Evolutionary conservation across 2,888 invertebrate species (phyloP), one percentile per base, ranked within the genome.

Genomic region (Lymantria monacha): DNA sequence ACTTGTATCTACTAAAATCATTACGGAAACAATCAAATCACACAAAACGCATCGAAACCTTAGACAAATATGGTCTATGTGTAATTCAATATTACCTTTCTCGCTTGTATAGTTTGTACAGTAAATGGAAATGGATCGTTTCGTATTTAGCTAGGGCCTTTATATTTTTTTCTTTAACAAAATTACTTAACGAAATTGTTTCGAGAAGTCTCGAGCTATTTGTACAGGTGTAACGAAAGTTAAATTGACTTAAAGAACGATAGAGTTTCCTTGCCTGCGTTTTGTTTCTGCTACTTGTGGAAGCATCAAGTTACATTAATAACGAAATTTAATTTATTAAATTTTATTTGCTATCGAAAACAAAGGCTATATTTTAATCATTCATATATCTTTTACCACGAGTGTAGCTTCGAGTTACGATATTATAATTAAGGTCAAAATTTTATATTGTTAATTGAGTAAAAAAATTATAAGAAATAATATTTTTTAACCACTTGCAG

Each of bases 141-240:
- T 59, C 42, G 44, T 40, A 50, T 48, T 61, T 52, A 46, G 42
- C 45, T 48, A 42, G 50, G 41, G 47, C 44, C 13, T 46, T 57
- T 54, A 52, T 46, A 33, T 57, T 46, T 36, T n/a, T 50, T 44
- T 44, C 44, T 48, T 52, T 46, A 59, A 45, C 48, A 45, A 48
- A 61, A 64, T 56, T 56, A 47, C 43, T 61, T 61, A 50, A 47
- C 38, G 45, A 49, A 64, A 58, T 55, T 56, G 42, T 48, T 46
- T 45, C 33, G 36, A 44, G 41, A 45, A 42, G 30, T 50, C 14
- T 10, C 30, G 14, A 46, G 46, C 36, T n/a, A 42, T 42, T 42
- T 46, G 1, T 14, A 37, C 14, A n/a, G 14, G n/a, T 14, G 10
- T 42, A 13, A 37, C 13, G n/a, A 42, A 50, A 42, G 22, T 30